phyloP scores from a whole-genome alignment of 2,113 vertebrate species.

The Heloderma charlesbogerti region DNA sequence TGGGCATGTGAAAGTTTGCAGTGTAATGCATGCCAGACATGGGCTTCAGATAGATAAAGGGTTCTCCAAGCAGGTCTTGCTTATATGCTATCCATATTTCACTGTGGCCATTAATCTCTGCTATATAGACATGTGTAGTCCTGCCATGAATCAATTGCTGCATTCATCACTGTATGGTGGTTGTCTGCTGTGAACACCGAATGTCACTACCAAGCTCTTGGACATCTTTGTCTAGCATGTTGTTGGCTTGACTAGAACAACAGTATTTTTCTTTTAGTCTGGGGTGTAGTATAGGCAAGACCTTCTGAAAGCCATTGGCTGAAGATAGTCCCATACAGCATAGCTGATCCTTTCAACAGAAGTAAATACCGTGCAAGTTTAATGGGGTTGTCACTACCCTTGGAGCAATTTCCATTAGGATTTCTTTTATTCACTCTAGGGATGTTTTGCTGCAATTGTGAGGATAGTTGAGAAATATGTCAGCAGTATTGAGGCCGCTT shows the following conservation, averaged over 20 bases:
- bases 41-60: not conserved
- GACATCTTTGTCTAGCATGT: not conserved
- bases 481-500: conserved; percentile 1
- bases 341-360: too few relatives aligned
- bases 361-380: not conserved
- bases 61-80: not conserved
- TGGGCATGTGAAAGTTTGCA: not conserved
- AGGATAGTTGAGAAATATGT: conserved; percentile 32
- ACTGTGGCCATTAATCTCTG: not conserved
- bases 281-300: not conserved
- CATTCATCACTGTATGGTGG: not conserved
- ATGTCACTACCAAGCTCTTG: not conserved
- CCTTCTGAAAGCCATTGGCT: not conserved
- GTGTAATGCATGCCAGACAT: too few relatives aligned
- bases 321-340: not conserved
- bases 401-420: not conserved
- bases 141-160: not conserved
- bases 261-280: not conserved
- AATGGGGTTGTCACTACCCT: not conserved
- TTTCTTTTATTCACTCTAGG: conserved; percentile 33
- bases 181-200: not conserved
- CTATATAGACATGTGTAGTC: not conserved
- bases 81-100: not conserved
- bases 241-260: not conserved
- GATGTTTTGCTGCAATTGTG: conserved; percentile 38